Conservation (phyloP, 2,113 vertebrate species). For the Anas platyrhynchos region DNA sequence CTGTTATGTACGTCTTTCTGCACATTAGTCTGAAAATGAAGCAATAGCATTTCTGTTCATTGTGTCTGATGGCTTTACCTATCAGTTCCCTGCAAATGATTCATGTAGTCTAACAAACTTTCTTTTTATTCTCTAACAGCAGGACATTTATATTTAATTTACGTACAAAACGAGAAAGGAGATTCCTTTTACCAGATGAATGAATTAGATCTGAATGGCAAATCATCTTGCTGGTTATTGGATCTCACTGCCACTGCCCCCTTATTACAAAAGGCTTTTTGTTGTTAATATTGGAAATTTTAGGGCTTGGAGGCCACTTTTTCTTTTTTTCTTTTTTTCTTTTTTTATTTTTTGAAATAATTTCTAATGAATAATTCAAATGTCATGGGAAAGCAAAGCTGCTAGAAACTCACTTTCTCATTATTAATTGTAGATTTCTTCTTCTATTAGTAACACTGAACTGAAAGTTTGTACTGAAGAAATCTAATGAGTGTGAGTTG, state of each 20-base stretch:
- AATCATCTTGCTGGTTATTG: slow-evolving; percentile 56
- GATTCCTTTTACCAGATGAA: slow-evolving; percentile 57
- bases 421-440: slow-evolving; percentile 53
- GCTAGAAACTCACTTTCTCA: not conserved
- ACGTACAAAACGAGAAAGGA: slow-evolving; percentile 55
- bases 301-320: not conserved
- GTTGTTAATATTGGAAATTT: not conserved
- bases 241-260: not conserved
- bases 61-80: slow-evolving; percentile 51
- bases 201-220: slow-evolving; percentile 62
- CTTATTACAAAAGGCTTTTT: not conserved
- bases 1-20: not conserved
- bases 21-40: slow-evolving; percentile 56
- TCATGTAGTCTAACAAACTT: slow-evolving; percentile 53
- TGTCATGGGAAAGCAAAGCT: slow-evolving; percentile 27
- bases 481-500: slow-evolving; percentile 31
- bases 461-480: not conserved
- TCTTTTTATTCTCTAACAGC: slow-evolving; percentile 62
- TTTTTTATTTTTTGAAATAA: slow-evolving; percentile 30
- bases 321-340: not conserved
- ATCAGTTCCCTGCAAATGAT: slow-evolving; percentile 68
- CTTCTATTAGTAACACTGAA: slow-evolving; percentile 8
- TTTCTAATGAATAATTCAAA: slow-evolving; percentile 56
- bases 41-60: slow-evolving; percentile 46
- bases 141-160: slow-evolving; percentile 66